Base-by-base conservation (phyloP, 2,797 vertebrate genomes). In the Balearica regulorum region DNA sequence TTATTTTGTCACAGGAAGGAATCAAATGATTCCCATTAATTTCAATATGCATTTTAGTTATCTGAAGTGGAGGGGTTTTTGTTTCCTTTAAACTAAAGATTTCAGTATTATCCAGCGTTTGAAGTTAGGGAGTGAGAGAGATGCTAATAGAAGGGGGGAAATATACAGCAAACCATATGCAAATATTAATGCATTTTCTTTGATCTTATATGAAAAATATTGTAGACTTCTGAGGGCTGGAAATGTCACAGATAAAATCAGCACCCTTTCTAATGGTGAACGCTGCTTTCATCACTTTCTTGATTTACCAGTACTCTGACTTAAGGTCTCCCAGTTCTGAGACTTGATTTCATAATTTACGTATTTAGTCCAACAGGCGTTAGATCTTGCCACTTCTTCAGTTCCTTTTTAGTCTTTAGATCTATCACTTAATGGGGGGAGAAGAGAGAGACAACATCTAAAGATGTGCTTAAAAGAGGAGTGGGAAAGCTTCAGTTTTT, bases 241-340 rank as follows among this genome's bases (percentile, higher is more conserved):
- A 96, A 96, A 88, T 97, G 96, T 96, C 96, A 96, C 72, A 95
- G 96, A 96, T 96, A 96, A 97, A 97, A 97, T 97, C 94, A 95
- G 88, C 83, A 94, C 46, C 87, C 73, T 94, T 95, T 96, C 78
- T 97, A 94, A 95, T 93, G 69, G 79, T 79, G 72, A 87, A 81
- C 22, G 39, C 83, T 87, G 70, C 96, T 95, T 97, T 96, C 61
- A 95, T 97, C 94, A 95, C 58, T 87, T 96, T 83, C 72, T 89
- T 96, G 96, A 97, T 95, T 97, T 96, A 96, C 93, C 73, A 94
- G 75, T 78, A 69, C 70, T 94, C 72, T 94, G 93, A 97, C 94
- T 95, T 97, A 90, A 97, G 78, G 86, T 87, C 89, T 91, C 86
- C 57, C 35, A 90, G 71, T 89, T 96, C 92, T 96, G 89, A 97